phyloP scores from a whole-genome alignment of 2,797 vertebrate species.

The Sylvilagus floridanus region DNA sequence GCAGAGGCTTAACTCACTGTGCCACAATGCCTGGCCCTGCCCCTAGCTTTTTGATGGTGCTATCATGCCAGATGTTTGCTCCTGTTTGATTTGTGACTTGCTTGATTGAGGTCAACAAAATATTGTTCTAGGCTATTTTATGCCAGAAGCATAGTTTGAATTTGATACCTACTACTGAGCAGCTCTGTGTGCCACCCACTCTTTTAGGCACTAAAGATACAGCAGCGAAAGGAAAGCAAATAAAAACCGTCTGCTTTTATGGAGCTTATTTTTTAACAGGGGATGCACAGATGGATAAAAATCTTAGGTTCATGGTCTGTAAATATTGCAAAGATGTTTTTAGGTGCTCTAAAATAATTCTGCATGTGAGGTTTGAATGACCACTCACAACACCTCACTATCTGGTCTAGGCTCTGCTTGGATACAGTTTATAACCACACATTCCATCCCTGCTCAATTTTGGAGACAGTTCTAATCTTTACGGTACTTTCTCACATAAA shows the following conservation, averaged over 20 bases:
- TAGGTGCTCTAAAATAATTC: not conserved
- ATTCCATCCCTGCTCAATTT: not conserved
- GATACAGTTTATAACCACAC: not conserved
- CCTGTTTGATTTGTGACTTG: not conserved
- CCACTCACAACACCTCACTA: not conserved
- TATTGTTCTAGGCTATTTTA: not conserved
- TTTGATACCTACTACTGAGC: not conserved
- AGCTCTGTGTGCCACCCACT: not conserved
- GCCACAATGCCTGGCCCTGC: too few species aligned
- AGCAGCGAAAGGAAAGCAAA: not conserved
- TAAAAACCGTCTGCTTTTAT: not conserved
- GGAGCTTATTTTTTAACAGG: not conserved
- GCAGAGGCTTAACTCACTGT: too few species aligned
- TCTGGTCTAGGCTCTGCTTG: not conserved
- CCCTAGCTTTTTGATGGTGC: too few species aligned
- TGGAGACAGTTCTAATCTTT: not conserved
- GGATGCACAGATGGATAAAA: not conserved
- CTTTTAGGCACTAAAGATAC: not conserved
- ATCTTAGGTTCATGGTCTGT: not conserved
- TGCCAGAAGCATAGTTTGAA: not conserved
- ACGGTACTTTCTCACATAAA: not conserved
- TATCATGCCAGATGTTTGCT: not conserved
- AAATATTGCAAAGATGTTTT: not conserved
- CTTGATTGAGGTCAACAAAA: conserved; percentile 12
- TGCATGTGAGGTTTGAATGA: not conserved